Evolutionary conservation across 2,888 invertebrate species (phyloP), one percentile per base, ranked within the genome.

Genomic region (Heteromyza rotundicornis): DNA sequence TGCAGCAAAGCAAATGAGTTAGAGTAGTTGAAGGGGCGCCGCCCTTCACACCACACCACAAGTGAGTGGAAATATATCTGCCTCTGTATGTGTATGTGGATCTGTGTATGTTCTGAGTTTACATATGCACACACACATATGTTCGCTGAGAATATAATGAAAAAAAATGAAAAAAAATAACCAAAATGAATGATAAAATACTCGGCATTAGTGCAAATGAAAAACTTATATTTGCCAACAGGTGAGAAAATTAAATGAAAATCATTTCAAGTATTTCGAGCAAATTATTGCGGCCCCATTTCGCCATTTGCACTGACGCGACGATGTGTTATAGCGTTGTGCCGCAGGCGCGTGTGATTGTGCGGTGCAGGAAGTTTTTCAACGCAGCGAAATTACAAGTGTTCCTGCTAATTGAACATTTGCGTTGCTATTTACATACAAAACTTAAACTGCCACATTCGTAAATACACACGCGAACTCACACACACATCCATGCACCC

Each of bases 181-280:
- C 23, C 3, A 35, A n/a, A 40, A 52, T 10, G 17, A 19, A 36
- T 5, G 14, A n/a, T n/a, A n/a, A n/a, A n/a, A n/a, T n/a, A n/a
- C n/a, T n/a, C n/a, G n/a, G n/a, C n/a, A n/a, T 1, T 22, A 17
- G 24, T 24, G 50, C n/a, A 47, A 47, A 47, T 47, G 47, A 3
- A 47, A 65, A 66, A 71, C 60, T 63, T n/a, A n/a, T 71, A 68
- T 72, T 70, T 67, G 63, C 63, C 53, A 72, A 68, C 68, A 68
- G 73, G 64, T 69, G 68, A 40, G 64, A 70, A 73, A 74, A 70
- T 74, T 73, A 70, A 73, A 70, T 73, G 66, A 67, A 65, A 19
- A 47, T 47, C 47, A 47, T 71, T 66, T 69, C 64, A 14, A 32
- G 32, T 19, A 16, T 68, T 66, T 62, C 22, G 59, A n/a, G n/a